Percentiles rank a stretch among this genome's conserved stretches.
phyloP scores from a whole-genome alignment of 1,140 invertebrate species.

The Vanessa tameamea region DNA sequence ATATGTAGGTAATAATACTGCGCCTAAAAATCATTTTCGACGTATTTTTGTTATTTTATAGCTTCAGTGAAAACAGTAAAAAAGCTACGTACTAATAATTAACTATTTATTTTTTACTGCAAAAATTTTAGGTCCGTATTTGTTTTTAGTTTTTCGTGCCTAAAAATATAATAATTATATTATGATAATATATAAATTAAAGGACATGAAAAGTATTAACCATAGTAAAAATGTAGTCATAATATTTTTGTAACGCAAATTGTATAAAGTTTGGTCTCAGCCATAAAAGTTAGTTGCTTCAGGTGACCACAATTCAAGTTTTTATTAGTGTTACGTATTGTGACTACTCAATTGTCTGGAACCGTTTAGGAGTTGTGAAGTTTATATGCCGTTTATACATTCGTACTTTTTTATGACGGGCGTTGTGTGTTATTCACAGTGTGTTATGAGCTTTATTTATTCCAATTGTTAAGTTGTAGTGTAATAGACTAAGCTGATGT shows the following conservation, averaged over 20 bases:
- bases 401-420: slow-evolving; percentile 29
- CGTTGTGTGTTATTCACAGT: not conserved
- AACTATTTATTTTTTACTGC: too few species aligned
- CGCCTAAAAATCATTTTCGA: too few species aligned
- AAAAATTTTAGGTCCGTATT: too few species aligned
- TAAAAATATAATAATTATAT: too few species aligned
- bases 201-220: too few species aligned
- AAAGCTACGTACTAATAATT: too few species aligned
- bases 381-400: slow-evolving; percentile 43
- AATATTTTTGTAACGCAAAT: not conserved
- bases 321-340: slow-evolving; percentile 44
- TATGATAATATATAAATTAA: too few species aligned
- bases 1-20: too few species aligned
- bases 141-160: too few species aligned
- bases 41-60: too few species aligned
- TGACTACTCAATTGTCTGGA: slow-evolving; percentile 44
- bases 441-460: not conserved
- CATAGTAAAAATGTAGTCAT: too few species aligned
- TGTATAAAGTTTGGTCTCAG: not conserved
- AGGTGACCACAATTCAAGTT: slow-evolving; percentile 44
- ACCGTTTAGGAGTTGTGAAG: slow-evolving; percentile 41
- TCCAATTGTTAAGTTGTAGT: not conserved
- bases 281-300: not conserved
- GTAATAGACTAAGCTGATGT: not conserved
- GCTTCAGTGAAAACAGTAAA: too few species aligned